Evolutionary conservation across 1,140 invertebrate genomes (phyloP).

Genomic region (Ooceraea biroi): DNA sequence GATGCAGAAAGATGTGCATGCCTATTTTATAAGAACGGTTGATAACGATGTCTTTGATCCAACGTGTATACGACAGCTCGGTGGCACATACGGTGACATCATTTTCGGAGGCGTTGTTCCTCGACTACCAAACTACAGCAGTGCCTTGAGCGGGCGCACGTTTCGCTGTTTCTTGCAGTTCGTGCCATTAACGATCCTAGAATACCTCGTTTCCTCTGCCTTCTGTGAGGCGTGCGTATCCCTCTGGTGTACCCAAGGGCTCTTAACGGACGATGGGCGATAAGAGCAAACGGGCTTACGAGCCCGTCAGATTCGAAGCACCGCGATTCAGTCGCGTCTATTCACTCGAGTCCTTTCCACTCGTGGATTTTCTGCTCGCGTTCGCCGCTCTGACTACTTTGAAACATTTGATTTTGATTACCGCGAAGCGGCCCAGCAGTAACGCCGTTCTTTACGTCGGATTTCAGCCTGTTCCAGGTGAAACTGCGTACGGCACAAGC

Average conservation of each 20-base stretch:
- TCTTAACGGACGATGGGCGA: conserved; percentile 50
- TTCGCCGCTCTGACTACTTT: conserved; percentile 11
- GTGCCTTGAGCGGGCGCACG: conserved; percentile 13
- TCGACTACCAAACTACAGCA: neutral
- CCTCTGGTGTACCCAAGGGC: conserved; percentile 3
- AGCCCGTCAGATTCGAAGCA: conserved; percentile 62
- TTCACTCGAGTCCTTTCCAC: conserved; percentile 31
- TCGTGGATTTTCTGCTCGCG: conserved; percentile 76
- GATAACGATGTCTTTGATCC: too few species aligned
- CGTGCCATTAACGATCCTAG: conserved; percentile 51
- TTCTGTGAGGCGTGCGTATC: conserved; percentile 6
- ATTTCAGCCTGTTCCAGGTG: conserved; percentile 5
- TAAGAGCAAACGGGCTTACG: conserved; percentile 68
- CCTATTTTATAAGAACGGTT: too few species aligned
- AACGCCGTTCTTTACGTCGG: conserved; percentile 69
- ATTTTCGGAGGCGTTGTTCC: conserved; percentile 12
- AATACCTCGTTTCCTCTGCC: conserved; percentile 46
- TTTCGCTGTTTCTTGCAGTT: conserved; percentile 60
- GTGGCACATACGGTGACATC: neutral
- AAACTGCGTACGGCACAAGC: conserved; percentile 68
- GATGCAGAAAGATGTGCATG: too few species aligned
- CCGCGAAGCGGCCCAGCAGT: conserved; percentile 73
- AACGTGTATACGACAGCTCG: neutral
- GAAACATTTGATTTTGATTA: conserved; percentile 85
- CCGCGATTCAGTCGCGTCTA: conserved; percentile 39